These are phyloP conservation scores for Gobius niger DNA, from an alignment of 2,113 vertebrate genomes.

Conservation along the genomic window DNA sequence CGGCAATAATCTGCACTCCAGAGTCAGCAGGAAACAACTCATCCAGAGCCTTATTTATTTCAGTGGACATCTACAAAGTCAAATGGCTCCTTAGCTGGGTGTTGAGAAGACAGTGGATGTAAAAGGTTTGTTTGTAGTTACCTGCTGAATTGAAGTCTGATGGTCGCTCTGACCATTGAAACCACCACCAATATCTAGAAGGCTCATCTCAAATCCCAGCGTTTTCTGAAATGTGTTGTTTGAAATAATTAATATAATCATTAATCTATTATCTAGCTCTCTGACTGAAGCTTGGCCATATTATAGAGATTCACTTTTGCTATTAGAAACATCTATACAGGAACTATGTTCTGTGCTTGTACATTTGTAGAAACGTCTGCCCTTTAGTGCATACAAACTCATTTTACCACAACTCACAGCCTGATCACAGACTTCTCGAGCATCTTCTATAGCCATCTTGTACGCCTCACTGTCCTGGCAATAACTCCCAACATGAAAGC, in stretches of 20 bases:
- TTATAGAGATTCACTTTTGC: too few relatives aligned
- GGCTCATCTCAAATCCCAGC: constrained; percentile 83
- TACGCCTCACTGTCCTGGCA: not conserved
- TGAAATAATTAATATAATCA: too few relatives aligned
- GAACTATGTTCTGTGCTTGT: too few relatives aligned
- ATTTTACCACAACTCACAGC: not conserved
- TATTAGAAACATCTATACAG: too few relatives aligned
- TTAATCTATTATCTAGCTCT: too few relatives aligned
- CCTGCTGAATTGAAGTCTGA: constrained; percentile 89
- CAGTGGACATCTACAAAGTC: constrained; percentile 80
- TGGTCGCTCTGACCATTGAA: constrained; percentile 86
- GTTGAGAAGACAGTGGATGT: not conserved
- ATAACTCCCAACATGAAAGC: not conserved
- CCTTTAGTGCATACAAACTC: not conserved
- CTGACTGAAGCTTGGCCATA: not conserved
- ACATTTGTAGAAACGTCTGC: not conserved
- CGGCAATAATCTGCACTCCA: constrained; percentile 84
- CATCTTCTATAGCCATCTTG: not conserved
- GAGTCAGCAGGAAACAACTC: constrained; percentile 85
- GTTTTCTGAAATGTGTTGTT: constrained; percentile 73
- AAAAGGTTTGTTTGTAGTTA: constrained; percentile 39
- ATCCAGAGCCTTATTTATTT: constrained; percentile 86
- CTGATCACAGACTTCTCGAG: not conserved
- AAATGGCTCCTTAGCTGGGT: not conserved
- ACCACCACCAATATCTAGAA: constrained; percentile 90